These are phyloP conservation scores for Gerris lacustris DNA, from an alignment of 2,888 invertebrate genomes.

Conservation along the genomic window DNA sequence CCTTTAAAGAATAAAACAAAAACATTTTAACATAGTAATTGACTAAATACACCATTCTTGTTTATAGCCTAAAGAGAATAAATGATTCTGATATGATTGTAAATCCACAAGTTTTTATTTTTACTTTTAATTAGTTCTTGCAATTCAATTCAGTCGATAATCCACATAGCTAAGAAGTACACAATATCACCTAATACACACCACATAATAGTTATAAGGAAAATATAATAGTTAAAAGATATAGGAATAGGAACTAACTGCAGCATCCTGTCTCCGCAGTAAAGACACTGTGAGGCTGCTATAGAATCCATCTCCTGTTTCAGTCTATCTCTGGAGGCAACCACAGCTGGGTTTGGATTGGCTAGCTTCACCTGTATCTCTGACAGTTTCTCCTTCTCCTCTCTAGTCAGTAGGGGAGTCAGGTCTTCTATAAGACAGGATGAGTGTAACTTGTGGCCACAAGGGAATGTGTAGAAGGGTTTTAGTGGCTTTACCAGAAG, in stretches of 20 bases:
- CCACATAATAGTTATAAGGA: no score
- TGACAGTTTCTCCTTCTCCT: conserved; percentile 41
- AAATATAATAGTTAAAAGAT: background rate
- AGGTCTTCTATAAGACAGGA: conserved; percentile 78
- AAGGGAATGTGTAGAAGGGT: conserved; percentile 91
- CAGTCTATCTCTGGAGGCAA: conserved; percentile 19
- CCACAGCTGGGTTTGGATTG: conserved; percentile 5
- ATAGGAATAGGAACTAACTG: conserved; percentile 38
- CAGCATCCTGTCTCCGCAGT: conserved; percentile 87
- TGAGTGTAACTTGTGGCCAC: conserved; percentile 86
- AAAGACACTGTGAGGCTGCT: conserved; percentile 80
- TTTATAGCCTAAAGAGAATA: no score
- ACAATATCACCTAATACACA: no score
- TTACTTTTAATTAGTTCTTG: no score
- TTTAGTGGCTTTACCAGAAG: conserved; percentile 75
- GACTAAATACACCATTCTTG: no score
- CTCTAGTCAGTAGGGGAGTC: conserved; percentile 48
- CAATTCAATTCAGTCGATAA: no score
- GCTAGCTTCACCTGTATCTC: conserved; percentile 36
- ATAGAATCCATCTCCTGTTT: conserved; percentile 70
- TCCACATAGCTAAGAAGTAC: no score
- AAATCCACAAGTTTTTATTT: no score
- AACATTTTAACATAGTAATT: no score
- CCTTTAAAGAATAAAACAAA: no score
- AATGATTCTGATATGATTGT: no score